Base-by-base conservation (phyloP, 1,140 invertebrate species). In the Drosophila ficusphila region DNA sequence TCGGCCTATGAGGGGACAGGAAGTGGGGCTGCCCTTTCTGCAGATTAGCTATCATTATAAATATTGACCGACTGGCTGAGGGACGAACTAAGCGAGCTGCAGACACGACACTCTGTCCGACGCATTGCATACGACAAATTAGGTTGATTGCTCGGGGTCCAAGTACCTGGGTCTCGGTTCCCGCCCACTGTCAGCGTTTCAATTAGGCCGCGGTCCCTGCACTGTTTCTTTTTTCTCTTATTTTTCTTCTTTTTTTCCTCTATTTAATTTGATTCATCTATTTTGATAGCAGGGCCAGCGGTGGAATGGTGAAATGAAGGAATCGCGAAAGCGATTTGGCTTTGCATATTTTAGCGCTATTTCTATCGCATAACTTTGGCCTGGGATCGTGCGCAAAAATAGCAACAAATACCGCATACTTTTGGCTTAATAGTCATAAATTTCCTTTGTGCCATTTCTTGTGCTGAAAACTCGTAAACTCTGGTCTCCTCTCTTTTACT, bases 31-130 rank as follows among this genome's bases (percentile, higher is more conserved):
- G 72, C 62, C 75, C 68, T 52, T 52, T 41, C 47, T 68, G 61
- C 46, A 67, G 64, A 86, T 85, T 85, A 85, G 72, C 82, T 77
- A 86, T 86, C 81, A 85, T 85, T 85, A 81, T 81, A 85, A 86
- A 86, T 85, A 85, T 85, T 85, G 82, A 85, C 81, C 41, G 47
- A 86, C 81, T 70, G 81, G 49, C 72, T 61, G 78, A 58, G 57
- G 33, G 52, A 36, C 3, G 33, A 41, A 29, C 18, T 34, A 31
- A 33, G 51, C 53, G 21, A 39, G 52, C 41, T 54, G 69, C 47
- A 74, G 54, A 49, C 48, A 62, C 56, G 60, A 64, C 54, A 33
- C 61, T 12, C 61, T 16, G 8, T 33, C 16, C 19, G 46, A 68
- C 64, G 64, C 60, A 61, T 42, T 81, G 82, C 81, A 85, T 85